Evolutionary conservation across 1,140 invertebrate species (phyloP).

Genomic region (Pseudomyrmex dendroicus): DNA sequence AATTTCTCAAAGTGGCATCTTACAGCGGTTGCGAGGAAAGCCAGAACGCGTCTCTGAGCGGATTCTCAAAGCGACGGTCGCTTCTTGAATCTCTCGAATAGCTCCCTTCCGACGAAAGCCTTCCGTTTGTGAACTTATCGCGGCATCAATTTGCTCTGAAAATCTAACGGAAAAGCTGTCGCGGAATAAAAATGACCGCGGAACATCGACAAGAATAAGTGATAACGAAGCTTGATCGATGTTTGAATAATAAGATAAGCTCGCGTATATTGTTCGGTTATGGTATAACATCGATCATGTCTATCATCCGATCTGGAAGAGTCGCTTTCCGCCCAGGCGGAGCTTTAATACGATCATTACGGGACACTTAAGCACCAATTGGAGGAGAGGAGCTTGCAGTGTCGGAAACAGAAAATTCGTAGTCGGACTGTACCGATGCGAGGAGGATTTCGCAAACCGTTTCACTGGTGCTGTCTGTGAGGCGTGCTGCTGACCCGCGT

Average conservation of each 20-base stretch:
- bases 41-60: conserved; percentile 22
- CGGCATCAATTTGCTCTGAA: conserved; percentile 7
- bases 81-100: conserved; percentile 42
- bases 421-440: conserved; percentile 71
- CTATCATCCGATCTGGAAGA: conserved; percentile 12
- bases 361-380: conserved; percentile 50
- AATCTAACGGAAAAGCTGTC: conserved; percentile 21
- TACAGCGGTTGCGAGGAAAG: conserved; percentile 30
- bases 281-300: conserved; percentile 13
- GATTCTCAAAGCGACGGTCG: conserved; percentile 2
- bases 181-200: neutral
- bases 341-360: conserved; percentile 67
- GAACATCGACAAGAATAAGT: neutral
- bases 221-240: neutral
- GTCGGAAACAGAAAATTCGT: conserved; percentile 72
- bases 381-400: conserved; percentile 20
- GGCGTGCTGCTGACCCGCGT: conserved; percentile 79
- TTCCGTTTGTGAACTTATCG: conserved; percentile 7
- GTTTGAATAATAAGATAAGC: neutral
- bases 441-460: conserved; percentile 77
- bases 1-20: conserved; percentile 26
- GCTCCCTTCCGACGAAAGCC: neutral
- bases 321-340: neutral
- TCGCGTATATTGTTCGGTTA: neutral
- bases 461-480: conserved; percentile 79